These are phyloP conservation scores for Emydocephalus ijimae DNA, from an alignment of 2,113 vertebrate genomes.

Conservation along the genomic window DNA sequence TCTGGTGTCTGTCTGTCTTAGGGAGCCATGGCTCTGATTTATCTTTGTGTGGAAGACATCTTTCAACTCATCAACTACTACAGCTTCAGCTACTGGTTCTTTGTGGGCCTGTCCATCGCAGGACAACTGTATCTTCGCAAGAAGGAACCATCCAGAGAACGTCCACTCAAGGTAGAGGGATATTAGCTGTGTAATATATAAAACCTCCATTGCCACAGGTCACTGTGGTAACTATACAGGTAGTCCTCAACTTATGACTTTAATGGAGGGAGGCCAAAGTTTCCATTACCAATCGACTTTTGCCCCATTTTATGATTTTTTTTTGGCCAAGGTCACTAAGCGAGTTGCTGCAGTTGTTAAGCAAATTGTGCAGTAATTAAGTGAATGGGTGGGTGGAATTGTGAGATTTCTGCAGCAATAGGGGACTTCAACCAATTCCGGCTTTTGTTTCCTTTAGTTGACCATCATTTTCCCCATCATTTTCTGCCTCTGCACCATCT, in stretches of 20 bases:
- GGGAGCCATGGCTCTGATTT: conserved; percentile 87
- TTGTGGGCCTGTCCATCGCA: conserved; percentile 88
- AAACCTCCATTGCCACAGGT: no score
- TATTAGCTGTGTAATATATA: neutral
- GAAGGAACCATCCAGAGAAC: conserved; percentile 81
- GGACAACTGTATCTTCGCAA: conserved; percentile 89
- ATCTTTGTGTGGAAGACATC: conserved; percentile 89
- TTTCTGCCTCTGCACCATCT: conserved; percentile 87
- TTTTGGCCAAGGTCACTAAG: neutral
- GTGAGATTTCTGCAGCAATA: neutral
- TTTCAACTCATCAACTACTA: conserved; percentile 93
- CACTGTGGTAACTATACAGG: neutral
- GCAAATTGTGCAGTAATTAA: neutral
- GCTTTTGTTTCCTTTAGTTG: conserved; percentile 61
- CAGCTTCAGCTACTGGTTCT: conserved; percentile 96
- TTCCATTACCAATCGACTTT: neutral
- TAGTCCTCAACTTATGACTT: fast-evolving
- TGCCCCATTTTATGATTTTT: neutral
- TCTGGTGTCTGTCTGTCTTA: conserved; percentile 21
- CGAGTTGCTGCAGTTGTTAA: neutral
- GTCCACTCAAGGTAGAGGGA: conserved; percentile 80
- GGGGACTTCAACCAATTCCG: neutral
- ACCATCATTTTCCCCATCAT: conserved; percentile 84
- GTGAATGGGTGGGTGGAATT: neutral
- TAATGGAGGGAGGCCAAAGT: neutral